Percentiles rank a stretch among this genome's conserved stretches.
Conservation (phyloP, 2,888 invertebrate genomes). For the Caenorhabditis angaria region DNA sequence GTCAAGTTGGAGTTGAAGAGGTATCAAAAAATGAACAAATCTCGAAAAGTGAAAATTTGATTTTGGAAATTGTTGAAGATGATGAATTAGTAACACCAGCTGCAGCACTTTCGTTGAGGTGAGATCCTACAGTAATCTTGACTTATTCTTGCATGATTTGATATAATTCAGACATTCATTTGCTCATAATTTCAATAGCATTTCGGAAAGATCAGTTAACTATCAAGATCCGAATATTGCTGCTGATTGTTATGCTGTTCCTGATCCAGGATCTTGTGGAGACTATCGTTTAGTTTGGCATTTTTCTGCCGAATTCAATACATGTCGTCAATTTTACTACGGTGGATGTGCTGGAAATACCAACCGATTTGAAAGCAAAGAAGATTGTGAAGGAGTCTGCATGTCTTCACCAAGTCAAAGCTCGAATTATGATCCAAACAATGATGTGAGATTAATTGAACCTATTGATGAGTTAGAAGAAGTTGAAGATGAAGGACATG, state of each 20-base stretch:
- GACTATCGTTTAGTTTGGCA: conserved; percentile 32
- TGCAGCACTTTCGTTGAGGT: too few species aligned
- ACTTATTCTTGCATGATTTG: too few species aligned
- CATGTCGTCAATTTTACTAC: conserved; percentile 63
- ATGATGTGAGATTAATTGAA: conserved; percentile 23
- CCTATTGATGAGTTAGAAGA: conserved; percentile 13
- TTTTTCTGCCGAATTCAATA: conserved; percentile 20
- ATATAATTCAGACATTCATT: neutral
- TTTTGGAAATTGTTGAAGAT: too few species aligned
- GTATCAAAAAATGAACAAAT: neutral
- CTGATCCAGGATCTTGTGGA: conserved; percentile 40
- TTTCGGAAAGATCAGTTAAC: neutral
- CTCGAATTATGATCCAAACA: conserved; percentile 21
- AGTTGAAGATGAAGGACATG: conserved; percentile 11
- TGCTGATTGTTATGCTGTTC: conserved; percentile 34
- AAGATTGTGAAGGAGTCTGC: conserved; percentile 62
- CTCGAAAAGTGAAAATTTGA: neutral
- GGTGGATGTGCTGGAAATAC: conserved; percentile 69
- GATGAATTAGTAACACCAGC: too few species aligned
- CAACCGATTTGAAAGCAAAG: conserved; percentile 62
- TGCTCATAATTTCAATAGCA: neutral
- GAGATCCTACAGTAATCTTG: too few species aligned
- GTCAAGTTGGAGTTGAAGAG: too few species aligned
- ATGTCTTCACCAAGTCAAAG: conserved; percentile 17
- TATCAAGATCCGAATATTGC: neutral